phyloP scores from a whole-genome alignment of 2,888 invertebrate species.

The Aspidapion aeneum region DNA sequence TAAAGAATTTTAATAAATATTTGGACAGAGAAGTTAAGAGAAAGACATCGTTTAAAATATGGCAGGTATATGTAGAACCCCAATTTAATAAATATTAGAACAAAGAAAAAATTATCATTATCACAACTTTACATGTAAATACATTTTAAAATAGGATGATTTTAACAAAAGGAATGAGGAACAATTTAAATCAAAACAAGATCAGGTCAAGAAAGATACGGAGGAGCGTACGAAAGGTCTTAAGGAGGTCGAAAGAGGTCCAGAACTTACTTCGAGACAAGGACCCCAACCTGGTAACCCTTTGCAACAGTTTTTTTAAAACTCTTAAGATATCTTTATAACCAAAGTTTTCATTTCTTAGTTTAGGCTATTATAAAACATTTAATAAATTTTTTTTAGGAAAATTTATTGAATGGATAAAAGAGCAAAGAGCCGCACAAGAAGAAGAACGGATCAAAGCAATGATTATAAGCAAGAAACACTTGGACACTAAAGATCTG shows the following conservation, averaged over 20 bases:
- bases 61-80: conserved; percentile 51
- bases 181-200: conserved; percentile 33
- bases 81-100: background rate
- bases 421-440: conserved; percentile 54
- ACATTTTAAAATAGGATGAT: conserved; percentile 59
- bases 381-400: too few species aligned
- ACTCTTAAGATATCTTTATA: too few species aligned
- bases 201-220: conserved; percentile 46
- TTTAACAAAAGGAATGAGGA: conserved; percentile 53
- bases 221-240: conserved; percentile 46
- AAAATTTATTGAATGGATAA: conserved; percentile 40
- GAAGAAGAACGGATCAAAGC: conserved; percentile 60
- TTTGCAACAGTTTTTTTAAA: too few species aligned
- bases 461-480: conserved; percentile 61
- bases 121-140: too few species aligned
- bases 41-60: conserved; percentile 52
- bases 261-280: conserved; percentile 24
- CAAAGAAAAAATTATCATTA: background rate
- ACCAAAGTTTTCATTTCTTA: too few species aligned
- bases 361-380: too few species aligned
- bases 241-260: conserved; percentile 39
- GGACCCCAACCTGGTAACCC: conserved; percentile 24
- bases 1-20: conserved; percentile 44
- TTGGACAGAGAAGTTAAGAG: conserved; percentile 54
- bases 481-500: conserved; percentile 57